These are phyloP conservation scores for Drosophila mayaguana DNA, from an alignment of 2,888 invertebrate genomes.

Conservation along the genomic window DNA sequence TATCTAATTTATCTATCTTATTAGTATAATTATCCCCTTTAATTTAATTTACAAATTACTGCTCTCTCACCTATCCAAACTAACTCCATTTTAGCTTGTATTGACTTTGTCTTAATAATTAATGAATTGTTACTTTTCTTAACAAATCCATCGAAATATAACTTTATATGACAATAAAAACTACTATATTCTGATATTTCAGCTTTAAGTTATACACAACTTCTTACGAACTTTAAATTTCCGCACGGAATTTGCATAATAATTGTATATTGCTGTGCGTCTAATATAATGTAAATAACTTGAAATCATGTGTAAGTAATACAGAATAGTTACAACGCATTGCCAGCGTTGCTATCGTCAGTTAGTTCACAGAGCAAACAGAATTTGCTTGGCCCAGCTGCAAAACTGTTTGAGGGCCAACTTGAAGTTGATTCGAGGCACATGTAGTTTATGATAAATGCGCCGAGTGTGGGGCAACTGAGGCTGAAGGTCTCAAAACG, in stretches of 20 bases:
- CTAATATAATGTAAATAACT: background rate
- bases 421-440: slow-evolving; percentile 35
- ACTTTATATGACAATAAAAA: too few species aligned
- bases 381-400: slow-evolving; percentile 2
- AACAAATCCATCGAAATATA: too few species aligned
- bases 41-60: too few species aligned
- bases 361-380: background rate
- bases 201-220: background rate
- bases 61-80: too few species aligned
- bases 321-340: background rate
- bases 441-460: slow-evolving; percentile 43
- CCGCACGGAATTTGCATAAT: background rate
- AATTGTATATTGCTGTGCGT: background rate
- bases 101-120: too few species aligned
- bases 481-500: slow-evolving; percentile 23
- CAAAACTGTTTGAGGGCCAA: slow-evolving; percentile 2
- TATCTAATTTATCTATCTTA: too few species aligned
- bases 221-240: background rate
- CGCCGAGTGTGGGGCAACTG: background rate
- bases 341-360: background rate
- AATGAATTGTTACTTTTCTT: too few species aligned
- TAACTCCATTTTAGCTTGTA: too few species aligned
- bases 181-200: background rate
- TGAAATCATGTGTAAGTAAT: slow-evolving; percentile 2
- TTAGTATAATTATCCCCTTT: too few species aligned